Conservation (phyloP, 2,797 vertebrate species). For the Oreochromis mossambicus region DNA sequence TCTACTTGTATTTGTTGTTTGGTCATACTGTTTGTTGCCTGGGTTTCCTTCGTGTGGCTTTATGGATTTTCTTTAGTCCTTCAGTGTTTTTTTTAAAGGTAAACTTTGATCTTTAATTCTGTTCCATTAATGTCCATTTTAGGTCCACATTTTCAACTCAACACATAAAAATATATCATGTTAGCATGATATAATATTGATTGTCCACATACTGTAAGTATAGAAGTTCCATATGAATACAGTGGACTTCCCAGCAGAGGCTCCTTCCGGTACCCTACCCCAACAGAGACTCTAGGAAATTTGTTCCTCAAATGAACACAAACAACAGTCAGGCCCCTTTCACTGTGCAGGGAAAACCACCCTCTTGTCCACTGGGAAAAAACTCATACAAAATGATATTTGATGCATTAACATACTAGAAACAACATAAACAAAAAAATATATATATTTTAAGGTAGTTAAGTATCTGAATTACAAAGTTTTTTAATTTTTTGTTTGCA, state of each 20-base stretch:
- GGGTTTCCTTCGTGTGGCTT: background rate
- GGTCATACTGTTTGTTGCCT: background rate
- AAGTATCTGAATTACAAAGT: background rate
- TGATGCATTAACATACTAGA: background rate
- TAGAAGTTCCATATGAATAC: background rate
- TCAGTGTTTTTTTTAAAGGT: background rate
- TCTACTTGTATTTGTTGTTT: background rate
- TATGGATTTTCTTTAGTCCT: background rate
- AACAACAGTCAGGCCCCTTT: background rate
- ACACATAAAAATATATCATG: background rate
- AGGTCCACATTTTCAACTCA: background rate
- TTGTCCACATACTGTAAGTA: background rate
- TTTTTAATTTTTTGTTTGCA: background rate
- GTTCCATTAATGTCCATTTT: background rate
- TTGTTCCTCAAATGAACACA: background rate
- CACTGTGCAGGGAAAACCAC: background rate
- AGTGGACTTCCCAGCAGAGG: background rate
- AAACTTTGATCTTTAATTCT: background rate
- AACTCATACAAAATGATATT: background rate
- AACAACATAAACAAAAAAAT: background rate
- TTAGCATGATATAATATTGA: background rate
- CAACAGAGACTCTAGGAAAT: background rate
- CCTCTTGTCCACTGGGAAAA: background rate
- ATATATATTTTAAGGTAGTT: background rate
- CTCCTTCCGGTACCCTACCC: background rate